Percentiles rank a stretch among this genome's conserved stretches.
These are phyloP conservation scores for Spizella passerina DNA, from an alignment of 2,797 vertebrate genomes.

Conservation along the genomic window DNA sequence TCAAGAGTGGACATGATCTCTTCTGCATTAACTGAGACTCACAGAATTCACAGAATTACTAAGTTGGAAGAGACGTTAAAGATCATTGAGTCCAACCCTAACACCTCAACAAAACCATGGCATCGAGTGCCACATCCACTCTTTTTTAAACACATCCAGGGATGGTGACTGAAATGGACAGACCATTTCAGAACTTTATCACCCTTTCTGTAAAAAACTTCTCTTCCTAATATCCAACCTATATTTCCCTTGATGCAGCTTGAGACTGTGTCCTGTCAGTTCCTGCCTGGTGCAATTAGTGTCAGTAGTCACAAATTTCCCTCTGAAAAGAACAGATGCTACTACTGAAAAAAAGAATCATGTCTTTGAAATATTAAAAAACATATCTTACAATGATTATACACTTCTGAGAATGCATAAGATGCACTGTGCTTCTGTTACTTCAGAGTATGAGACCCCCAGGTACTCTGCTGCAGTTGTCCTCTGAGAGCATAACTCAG, in stretches of 20 bases:
- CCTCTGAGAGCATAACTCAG: neutral
- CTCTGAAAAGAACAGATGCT: neutral
- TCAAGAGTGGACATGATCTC: fast-evolving
- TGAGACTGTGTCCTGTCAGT: neutral
- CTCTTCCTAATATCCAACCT: neutral
- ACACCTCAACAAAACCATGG: neutral
- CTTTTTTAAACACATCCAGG: neutral
- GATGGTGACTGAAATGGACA: no score
- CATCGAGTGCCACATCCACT: neutral
- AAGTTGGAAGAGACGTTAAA: neutral
- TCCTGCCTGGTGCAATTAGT: neutral
- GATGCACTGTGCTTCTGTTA: neutral
- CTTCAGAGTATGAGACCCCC: neutral
- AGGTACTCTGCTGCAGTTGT: neutral
- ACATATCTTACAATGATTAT: neutral
- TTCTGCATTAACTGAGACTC: neutral
- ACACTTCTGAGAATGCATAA: neutral
- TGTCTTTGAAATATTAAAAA: neutral
- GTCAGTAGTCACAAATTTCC: neutral
- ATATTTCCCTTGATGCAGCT: neutral
- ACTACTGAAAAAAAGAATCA: neutral
- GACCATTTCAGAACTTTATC: neutral
- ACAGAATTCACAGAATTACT: neutral
- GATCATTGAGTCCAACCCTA: neutral
- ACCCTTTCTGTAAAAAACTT: neutral